These are phyloP conservation scores for Ophonus ardosiacus DNA, from an alignment of 2,888 invertebrate species.

Conservation along the genomic window DNA sequence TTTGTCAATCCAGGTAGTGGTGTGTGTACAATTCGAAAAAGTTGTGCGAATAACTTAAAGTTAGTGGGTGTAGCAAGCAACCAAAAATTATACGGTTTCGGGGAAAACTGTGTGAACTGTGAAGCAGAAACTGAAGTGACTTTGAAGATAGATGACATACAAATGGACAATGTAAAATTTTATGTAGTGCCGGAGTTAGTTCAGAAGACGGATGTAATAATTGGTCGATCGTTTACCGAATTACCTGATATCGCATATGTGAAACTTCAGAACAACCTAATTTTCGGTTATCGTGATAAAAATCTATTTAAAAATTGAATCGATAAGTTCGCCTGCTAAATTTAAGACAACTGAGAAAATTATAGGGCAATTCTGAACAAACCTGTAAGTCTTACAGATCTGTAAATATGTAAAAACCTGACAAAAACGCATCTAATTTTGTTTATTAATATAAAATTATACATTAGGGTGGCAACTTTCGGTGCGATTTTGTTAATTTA, in stretches of 20 bases:
- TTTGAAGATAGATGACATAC: background rate
- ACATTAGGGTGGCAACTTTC: too few species aligned
- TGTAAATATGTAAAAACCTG: too few species aligned
- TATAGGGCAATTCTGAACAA: too few species aligned
- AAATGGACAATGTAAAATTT: conserved; percentile 4
- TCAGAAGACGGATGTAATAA: background rate
- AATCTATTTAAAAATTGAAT: background rate
- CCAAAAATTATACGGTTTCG: background rate
- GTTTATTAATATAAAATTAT: too few species aligned
- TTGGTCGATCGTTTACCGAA: background rate
- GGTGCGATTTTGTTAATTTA: too few species aligned
- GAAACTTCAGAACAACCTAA: background rate
- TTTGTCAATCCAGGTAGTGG: background rate
- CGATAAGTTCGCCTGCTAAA: background rate
- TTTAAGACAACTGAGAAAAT: background rate
- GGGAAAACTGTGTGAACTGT: background rate
- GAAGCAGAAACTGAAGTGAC: background rate
- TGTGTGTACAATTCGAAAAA: background rate
- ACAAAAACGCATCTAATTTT: too few species aligned
- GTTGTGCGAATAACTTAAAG: background rate
- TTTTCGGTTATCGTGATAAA: background rate
- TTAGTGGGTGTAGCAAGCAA: background rate
- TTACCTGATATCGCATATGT: background rate
- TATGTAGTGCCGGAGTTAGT: background rate
- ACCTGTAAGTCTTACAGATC: too few species aligned